Evolutionary conservation across 1,140 invertebrate genomes (phyloP).

Genomic region (Tetragnatha versicolor): DNA sequence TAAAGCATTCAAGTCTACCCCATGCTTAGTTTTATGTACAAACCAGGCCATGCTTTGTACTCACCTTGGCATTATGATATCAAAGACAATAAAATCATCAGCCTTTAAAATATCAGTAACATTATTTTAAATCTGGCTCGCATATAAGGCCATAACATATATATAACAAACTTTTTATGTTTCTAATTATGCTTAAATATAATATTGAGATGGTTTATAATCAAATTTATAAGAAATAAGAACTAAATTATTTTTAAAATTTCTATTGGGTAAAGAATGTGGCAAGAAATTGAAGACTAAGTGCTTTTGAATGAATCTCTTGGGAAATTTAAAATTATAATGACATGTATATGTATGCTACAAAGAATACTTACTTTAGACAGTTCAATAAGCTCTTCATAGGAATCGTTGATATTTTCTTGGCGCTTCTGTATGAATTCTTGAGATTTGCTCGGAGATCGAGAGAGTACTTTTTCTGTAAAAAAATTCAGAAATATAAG

Average conservation of each 20-base stretch:
- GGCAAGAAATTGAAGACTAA: no score
- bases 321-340: not conserved
- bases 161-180: no score
- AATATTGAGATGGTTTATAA: no score
- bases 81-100: conserved; percentile 11
- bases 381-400: conserved; percentile 80
- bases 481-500: no score
- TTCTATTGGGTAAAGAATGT: no score
- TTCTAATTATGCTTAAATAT: no score
- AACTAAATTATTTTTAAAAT: no score
- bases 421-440: conserved; percentile 85
- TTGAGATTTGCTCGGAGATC: conserved; percentile 66
- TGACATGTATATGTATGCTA: not conserved
- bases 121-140: no score
- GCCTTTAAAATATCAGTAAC: conserved; percentile 48
- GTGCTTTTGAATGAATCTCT: no score
- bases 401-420: conserved; percentile 80
- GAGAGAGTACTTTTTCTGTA: conserved; percentile 52
- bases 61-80: conserved; percentile 4
- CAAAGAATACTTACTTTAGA: conserved; percentile 67
- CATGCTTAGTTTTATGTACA: not conserved
- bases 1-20: no score
- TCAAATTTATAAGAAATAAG: no score
- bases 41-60: conserved; percentile 23
- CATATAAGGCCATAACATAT: no score